These are phyloP conservation scores for Sinosuthora webbiana DNA, from an alignment of 2,113 vertebrate species.

Conservation along the genomic window DNA sequence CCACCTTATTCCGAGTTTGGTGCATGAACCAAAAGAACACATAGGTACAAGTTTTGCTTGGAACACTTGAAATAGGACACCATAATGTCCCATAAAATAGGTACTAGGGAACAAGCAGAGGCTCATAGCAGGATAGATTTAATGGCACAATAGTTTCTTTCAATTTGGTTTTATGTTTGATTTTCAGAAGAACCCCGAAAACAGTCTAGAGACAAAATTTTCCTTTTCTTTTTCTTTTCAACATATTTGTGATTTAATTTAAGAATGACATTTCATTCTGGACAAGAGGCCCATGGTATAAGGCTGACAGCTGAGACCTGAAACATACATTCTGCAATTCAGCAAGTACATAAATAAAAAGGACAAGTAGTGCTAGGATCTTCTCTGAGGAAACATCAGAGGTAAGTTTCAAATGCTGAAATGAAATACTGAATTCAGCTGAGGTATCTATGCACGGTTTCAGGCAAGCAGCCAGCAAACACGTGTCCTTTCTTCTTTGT, in stretches of 20 bases:
- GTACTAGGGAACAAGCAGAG: neutral
- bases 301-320: neutral
- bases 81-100: neutral
- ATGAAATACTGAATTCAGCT: neutral
- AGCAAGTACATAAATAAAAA: constrained; percentile 8
- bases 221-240: neutral
- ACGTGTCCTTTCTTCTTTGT: neutral
- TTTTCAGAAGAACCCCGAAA: constrained; percentile 10
- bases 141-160: neutral
- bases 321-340: neutral
- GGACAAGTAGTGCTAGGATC: neutral
- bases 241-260: neutral
- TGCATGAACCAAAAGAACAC: neutral
- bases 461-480: neutral
- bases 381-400: constrained; percentile 30
- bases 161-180: neutral
- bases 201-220: neutral
- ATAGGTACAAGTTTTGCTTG: neutral
- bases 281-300: neutral
- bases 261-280: neutral
- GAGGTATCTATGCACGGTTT: neutral
- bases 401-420: constrained; percentile 2
- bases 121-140: neutral
- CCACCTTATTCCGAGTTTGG: neutral
- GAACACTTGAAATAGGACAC: neutral